These are phyloP conservation scores for Tenthredo notha DNA, from an alignment of 2,888 invertebrate species.

Conservation along the genomic window DNA sequence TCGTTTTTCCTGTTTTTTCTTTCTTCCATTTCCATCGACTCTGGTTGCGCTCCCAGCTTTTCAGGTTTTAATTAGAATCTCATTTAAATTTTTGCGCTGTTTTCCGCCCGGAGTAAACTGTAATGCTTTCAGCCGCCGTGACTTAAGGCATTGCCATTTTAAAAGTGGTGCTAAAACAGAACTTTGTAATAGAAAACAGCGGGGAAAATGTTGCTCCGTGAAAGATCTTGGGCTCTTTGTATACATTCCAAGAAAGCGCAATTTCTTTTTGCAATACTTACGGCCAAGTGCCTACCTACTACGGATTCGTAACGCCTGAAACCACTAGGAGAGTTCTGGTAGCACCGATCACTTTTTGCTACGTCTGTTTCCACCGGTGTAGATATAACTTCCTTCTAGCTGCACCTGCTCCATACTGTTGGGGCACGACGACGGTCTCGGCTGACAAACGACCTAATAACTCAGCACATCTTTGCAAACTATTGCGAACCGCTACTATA, in stretches of 20 bases:
- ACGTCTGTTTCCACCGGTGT: neutral
- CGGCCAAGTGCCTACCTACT: neutral
- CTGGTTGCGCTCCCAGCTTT: slow-evolving; percentile 36
- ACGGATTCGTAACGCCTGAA: neutral
- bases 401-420: slow-evolving; percentile 37
- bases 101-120: neutral
- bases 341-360: slow-evolving; percentile 33
- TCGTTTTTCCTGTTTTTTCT: slow-evolving; percentile 32
- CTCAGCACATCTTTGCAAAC: slow-evolving; percentile 64
- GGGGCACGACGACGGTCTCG: neutral
- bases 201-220: neutral
- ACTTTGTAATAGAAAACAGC: neutral
- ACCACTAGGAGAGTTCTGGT: neutral
- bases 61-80: slow-evolving; percentile 64
- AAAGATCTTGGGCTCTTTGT: neutral
- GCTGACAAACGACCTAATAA: slow-evolving; percentile 58
- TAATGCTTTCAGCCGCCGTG: neutral
- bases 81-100: slow-evolving; percentile 55
- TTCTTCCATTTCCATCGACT: slow-evolving; percentile 30
- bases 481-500: slow-evolving; percentile 56
- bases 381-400: slow-evolving; percentile 30
- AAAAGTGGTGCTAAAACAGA: slow-evolving; percentile 6
- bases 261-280: slow-evolving; percentile 9
- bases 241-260: neutral
- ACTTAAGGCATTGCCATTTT: neutral